Evolutionary conservation across 2,888 invertebrate genomes (phyloP).

Genomic region (Nebria brevicollis): DNA sequence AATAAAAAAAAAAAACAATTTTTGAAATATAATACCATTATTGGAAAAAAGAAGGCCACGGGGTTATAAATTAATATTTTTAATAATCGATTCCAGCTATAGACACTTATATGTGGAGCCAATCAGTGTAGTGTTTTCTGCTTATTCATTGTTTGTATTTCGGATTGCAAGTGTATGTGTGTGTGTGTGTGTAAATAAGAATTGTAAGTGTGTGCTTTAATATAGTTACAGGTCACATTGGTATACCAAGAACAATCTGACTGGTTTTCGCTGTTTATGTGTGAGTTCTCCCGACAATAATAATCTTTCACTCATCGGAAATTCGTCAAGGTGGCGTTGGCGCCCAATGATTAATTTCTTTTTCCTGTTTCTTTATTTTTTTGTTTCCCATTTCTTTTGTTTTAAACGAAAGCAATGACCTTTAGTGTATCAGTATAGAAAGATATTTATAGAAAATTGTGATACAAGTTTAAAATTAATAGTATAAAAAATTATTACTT

Average conservation of each 20-base stretch:
- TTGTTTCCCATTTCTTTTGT: slow-evolving; percentile 38
- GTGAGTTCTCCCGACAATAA: neutral
- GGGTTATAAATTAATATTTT: slow-evolving; percentile 59
- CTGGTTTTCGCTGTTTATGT: neutral
- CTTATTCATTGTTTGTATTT: slow-evolving; percentile 47
- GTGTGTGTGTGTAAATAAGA: neutral
- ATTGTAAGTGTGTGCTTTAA: neutral
- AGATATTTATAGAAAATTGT: neutral
- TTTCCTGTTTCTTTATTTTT: slow-evolving; percentile 12
- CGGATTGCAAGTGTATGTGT: neutral
- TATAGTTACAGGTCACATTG: slow-evolving; percentile 1
- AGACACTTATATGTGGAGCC: slow-evolving; percentile 36
- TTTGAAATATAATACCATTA: neutral
- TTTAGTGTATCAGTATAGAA: slow-evolving; percentile 9
- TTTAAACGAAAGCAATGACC: slow-evolving; percentile 40
- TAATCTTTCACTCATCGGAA: slow-evolving; percentile 42
- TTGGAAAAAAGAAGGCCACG: neutral
- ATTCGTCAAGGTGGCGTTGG: slow-evolving; percentile 46
- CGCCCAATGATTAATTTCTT: slow-evolving; percentile 30
- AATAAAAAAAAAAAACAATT: neutral
- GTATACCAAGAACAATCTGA: neutral
- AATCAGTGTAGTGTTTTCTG: slow-evolving; percentile 41
- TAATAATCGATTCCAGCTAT: slow-evolving; percentile 58
- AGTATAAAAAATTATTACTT: neutral
- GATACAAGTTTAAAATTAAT: no score